A percentile compares a stretch with the other conserved stretches of the same genome.
Evolutionary conservation across 2,888 invertebrate species (phyloP).

Genomic region (Microdon myrmicae): DNA sequence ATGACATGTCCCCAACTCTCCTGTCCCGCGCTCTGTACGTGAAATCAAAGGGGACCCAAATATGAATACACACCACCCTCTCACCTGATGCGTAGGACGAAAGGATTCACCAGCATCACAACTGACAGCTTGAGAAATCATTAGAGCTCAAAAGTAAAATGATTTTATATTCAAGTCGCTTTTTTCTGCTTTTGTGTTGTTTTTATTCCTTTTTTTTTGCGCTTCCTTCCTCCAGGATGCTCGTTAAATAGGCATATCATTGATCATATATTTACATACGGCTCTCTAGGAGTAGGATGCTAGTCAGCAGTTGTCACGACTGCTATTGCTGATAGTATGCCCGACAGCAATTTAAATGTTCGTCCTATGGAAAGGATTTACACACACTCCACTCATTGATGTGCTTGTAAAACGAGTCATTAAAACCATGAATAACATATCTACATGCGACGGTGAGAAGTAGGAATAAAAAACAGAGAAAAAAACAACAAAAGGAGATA

Average conservation of each 20-base stretch:
- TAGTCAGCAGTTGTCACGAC: slow-evolving; percentile 33
- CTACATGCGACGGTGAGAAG: too few relatives aligned
- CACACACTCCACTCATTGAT: slow-evolving; percentile 22
- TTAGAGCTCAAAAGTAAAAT: slow-evolving; percentile 43
- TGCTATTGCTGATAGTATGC: slow-evolving; percentile 17
- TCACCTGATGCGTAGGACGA: slow-evolving; percentile 28
- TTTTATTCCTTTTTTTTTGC: slow-evolving; percentile 2
- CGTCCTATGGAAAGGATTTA: slow-evolving; percentile 46
- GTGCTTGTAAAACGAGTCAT: slow-evolving; percentile 46
- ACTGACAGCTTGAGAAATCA: slow-evolving; percentile 46
- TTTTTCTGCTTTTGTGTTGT: neutral
- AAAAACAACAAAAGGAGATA: slow-evolving; percentile 21
- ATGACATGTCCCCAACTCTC: slow-evolving; percentile 17
- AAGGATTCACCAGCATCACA: slow-evolving; percentile 28
- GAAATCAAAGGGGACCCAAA: slow-evolving; percentile 42
- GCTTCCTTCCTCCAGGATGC: slow-evolving; percentile 27
- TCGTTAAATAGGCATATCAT: slow-evolving; percentile 52
- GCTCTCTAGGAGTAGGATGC: slow-evolving; percentile 49
- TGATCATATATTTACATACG: slow-evolving; percentile 51
- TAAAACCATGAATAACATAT: slow-evolving; percentile 50
- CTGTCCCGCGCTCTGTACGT: slow-evolving; percentile 16
- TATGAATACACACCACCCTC: slow-evolving; percentile 29
- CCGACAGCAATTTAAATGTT: slow-evolving; percentile 38
- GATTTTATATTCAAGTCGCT: too few relatives aligned
- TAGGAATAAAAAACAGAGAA: slow-evolving; percentile 3